Percentiles rank a stretch among this genome's conserved stretches.
Evolutionary conservation across 2,888 invertebrate genomes (phyloP).

Genomic region (Hyppa rectilinea): DNA sequence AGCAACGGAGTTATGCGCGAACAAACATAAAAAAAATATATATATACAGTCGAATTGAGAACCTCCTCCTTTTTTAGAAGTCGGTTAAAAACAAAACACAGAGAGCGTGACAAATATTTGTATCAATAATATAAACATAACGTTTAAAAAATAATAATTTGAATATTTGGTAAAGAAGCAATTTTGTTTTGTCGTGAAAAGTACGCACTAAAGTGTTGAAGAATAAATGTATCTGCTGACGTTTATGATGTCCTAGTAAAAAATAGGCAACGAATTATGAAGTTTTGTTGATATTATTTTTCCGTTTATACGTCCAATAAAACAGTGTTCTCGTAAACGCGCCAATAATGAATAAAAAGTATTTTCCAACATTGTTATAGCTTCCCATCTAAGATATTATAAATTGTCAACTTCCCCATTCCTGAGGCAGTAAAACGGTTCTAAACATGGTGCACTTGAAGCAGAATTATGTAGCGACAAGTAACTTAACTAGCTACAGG

Average conservation of each 20-base stretch:
- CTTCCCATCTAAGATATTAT: conserved; percentile 44
- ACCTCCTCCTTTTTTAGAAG: too few species aligned
- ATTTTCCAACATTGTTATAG: conserved; percentile 33
- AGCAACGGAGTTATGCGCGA: too few species aligned
- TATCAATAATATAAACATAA: neutral
- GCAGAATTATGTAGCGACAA: conserved; percentile 63
- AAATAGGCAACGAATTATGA: conserved; percentile 19
- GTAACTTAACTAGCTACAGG: conserved; percentile 63
- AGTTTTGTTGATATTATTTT: too few species aligned
- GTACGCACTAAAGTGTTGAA: neutral
- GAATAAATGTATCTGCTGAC: neutral
- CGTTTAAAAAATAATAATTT: neutral
- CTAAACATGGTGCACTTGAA: conserved; percentile 60
- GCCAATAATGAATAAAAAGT: conserved; percentile 2
- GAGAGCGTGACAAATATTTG: neutral
- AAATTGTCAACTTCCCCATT: conserved; percentile 63
- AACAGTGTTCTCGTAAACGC: neutral
- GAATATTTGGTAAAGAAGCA: neutral
- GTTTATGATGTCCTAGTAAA: conserved; percentile 27
- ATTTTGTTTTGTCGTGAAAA: neutral
- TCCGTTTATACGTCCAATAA: too few species aligned
- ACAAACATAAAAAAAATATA: too few species aligned
- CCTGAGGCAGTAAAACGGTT: conserved; percentile 60
- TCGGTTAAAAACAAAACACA: too few species aligned
- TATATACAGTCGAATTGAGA: too few species aligned